Percentiles rank a stretch among this genome's conserved stretches.
Conservation (phyloP, 2,113 vertebrate genomes). For the Mionectes macconnelli region DNA sequence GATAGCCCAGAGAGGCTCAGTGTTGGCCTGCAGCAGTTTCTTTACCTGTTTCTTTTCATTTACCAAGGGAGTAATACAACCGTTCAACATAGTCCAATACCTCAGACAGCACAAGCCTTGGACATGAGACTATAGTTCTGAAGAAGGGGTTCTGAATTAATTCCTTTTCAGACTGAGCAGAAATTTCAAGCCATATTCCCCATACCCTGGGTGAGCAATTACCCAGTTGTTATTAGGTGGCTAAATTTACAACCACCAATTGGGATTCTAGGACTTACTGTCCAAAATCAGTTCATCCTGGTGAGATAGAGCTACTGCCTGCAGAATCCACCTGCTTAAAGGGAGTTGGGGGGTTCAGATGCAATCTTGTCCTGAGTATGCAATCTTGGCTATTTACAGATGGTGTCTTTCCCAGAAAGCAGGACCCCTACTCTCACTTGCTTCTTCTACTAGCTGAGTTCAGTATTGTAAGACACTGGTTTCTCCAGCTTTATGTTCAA, state of each 20-base stretch:
- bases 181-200: neutral
- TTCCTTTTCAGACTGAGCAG: neutral
- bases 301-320: neutral
- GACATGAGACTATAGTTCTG: neutral
- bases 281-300: neutral
- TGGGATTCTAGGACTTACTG: neutral
- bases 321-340: neutral
- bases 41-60: neutral
- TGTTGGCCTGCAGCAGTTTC: neutral
- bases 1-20: no score
- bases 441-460: neutral
- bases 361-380: neutral
- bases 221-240: neutral
- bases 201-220: neutral
- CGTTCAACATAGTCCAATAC: neutral
- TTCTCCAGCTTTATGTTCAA: neutral
- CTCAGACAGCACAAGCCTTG: neutral
- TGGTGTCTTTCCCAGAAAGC: neutral
- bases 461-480: neutral
- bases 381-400: neutral
- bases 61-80: neutral
- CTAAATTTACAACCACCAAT: neutral
- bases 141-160: neutral
- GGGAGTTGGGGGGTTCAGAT: rapidly evolving
- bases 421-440: neutral